phyloP scores from a whole-genome alignment of 2,888 invertebrate genomes.

The Ectemnius continuus region DNA sequence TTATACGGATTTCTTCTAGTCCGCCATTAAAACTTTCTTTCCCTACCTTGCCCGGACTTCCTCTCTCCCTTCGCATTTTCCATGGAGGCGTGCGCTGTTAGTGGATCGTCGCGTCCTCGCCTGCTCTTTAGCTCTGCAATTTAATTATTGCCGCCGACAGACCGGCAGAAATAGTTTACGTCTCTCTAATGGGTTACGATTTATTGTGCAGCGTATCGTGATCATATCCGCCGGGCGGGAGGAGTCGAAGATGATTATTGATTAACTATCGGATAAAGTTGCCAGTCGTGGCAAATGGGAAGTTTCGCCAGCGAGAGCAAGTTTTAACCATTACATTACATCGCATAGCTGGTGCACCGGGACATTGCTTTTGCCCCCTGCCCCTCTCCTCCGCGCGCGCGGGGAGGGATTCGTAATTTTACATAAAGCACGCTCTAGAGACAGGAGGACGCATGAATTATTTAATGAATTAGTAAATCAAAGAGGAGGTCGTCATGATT shows the following conservation, averaged over 20 bases:
- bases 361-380: too few species aligned
- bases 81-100: too few species aligned
- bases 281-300: too few species aligned
- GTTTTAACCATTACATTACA: too few species aligned
- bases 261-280: too few species aligned
- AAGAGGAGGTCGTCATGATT: conserved; percentile 33
- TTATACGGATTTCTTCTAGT: conserved; percentile 23
- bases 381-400: conserved; percentile 6
- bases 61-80: background rate
- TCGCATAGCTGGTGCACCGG: too few species aligned
- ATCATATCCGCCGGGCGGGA: too few species aligned
- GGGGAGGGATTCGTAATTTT: conserved; percentile 60
- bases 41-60: conserved; percentile 3
- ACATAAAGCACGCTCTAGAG: conserved; percentile 48
- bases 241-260: too few species aligned
- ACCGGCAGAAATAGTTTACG: background rate
- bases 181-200: background rate
- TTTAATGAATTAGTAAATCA: conserved; percentile 64
- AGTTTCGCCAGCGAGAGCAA: too few species aligned
- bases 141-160: conserved; percentile 5
- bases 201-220: too few species aligned
- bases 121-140: background rate
- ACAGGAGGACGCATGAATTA: conserved; percentile 63
- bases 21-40: conserved; percentile 25
- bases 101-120: too few species aligned